Conservation (phyloP, 1,140 invertebrate species). For the Heliconius hermathena region DNA sequence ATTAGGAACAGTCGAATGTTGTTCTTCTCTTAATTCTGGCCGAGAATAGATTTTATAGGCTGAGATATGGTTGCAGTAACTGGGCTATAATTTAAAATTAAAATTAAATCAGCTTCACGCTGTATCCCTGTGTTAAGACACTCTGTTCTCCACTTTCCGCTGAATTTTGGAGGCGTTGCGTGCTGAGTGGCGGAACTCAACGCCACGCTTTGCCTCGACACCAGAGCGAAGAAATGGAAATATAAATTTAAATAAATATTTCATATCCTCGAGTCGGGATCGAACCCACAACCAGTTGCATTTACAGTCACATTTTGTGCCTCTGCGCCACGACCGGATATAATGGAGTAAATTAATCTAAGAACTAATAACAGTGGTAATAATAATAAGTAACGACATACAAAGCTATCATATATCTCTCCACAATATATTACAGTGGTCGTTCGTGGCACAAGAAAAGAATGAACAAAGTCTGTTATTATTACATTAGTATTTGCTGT, state of each 20-base stretch:
- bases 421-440: background rate
- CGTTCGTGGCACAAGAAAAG: conserved; percentile 21
- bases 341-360: background rate
- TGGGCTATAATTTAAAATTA: background rate
- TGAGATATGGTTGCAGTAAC: background rate
- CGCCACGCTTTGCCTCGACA: no score
- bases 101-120: no score
- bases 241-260: no score
- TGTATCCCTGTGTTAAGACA: no score
- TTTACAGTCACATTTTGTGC: no score
- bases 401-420: background rate
- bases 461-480: conserved; percentile 17
- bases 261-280: no score
- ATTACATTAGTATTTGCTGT: conserved; percentile 9
- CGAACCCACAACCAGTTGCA: no score
- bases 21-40: background rate
- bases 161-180: no score
- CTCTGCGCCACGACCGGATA: background rate
- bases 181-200: no score
- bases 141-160: no score
- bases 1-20: background rate
- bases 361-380: background rate
- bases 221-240: no score
- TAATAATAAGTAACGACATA: background rate
- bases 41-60: background rate